Base-by-base conservation (phyloP, 2,888 invertebrate genomes). In the Aproaerema taeniolella region DNA sequence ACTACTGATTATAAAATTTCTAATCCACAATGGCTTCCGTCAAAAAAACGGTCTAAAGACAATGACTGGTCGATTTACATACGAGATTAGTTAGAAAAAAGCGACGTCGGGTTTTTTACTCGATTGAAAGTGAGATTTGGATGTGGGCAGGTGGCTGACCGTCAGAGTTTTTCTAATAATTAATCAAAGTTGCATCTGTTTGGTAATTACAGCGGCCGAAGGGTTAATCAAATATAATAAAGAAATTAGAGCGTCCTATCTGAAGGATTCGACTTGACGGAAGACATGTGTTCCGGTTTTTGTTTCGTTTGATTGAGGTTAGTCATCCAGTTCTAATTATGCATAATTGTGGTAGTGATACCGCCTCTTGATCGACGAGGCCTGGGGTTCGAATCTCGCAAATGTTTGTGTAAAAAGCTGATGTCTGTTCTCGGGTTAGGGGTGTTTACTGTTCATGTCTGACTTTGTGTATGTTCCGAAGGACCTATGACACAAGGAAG, bases 141-240 rank as follows among this genome's bases (percentile, higher is more conserved):
- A 47, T 38, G 17, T 10, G 45, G 62, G 81, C 82, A 82, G 83
- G 83, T 81, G 82, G 59, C 58, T 41, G 56, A 59, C 51, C 63
- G 52, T 58, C n/a, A 62, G 61, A 48, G 64, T 81, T 80, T 82
- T 81, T 81, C 70, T 74, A 67, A 58, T 74, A 82, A 83, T 85
- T 83, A 85, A 85, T 83, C 82, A 79, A 73, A 51, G 60, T 55
- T 67, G 70, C 82, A 85, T 82, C 83, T 83, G 83, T 80, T 73
- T 59, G 47, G 66, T 81, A 82, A 83, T 82, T 81, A 82, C 70
- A 45, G 45, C 42, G 36, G 35, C 51, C 52, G 52, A 82, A 80
- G 83, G 82, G 81, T 80, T 83, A 81, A 81, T 85, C 82, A 85
- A 83, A 83, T 74, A 80, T 80, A 82, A 83, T 85, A 82, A 83